These are phyloP conservation scores for Macquaria ambigua DNA, from an alignment of 2,113 vertebrate genomes.

Conservation along the genomic window DNA sequence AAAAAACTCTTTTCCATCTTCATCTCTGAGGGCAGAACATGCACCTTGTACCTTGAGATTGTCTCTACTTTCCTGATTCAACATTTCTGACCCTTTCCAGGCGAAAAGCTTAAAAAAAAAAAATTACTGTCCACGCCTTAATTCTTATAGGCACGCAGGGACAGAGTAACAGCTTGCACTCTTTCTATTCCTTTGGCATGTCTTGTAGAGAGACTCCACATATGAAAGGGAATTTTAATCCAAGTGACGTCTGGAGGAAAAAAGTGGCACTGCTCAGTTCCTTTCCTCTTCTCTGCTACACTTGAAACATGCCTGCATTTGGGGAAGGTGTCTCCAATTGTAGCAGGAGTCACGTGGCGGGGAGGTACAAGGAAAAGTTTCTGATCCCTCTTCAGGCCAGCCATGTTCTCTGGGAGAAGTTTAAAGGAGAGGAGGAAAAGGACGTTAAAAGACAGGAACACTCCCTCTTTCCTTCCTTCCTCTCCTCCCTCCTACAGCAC, in stretches of 20 bases:
- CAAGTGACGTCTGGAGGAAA: background rate
- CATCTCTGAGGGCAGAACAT: conserved; percentile 28
- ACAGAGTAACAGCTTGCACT: background rate
- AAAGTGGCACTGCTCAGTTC: background rate
- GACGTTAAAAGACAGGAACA: conserved; percentile 25
- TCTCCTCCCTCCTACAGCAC: conserved; percentile 21
- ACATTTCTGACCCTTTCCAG: background rate
- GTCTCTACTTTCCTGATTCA: conserved; percentile 2
- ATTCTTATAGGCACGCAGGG: conserved; percentile 18
- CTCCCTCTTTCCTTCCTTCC: conserved; percentile 24
- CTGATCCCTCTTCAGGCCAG: background rate
- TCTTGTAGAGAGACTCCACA: conserved; percentile 4
- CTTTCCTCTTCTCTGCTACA: conserved; percentile 17
- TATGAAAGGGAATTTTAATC: conserved; percentile 22
- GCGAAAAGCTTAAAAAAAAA: conserved; percentile 15
- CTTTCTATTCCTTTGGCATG: conserved; percentile 10
- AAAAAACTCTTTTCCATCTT: conserved; percentile 4
- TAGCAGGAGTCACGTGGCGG: conserved; percentile 11
- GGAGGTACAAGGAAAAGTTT: conserved; percentile 18
- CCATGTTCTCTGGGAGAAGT: conserved; percentile 19
- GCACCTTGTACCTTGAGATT: conserved; percentile 40
- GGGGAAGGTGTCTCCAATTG: background rate
- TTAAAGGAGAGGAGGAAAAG: conserved; percentile 28
- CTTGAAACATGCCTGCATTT: conserved; percentile 23
- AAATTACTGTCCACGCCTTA: background rate